Evolutionary conservation across 2,113 vertebrate genomes (phyloP), one percentile per base, ranked within the genome.

Genomic region (Mirza zaza): DNA sequence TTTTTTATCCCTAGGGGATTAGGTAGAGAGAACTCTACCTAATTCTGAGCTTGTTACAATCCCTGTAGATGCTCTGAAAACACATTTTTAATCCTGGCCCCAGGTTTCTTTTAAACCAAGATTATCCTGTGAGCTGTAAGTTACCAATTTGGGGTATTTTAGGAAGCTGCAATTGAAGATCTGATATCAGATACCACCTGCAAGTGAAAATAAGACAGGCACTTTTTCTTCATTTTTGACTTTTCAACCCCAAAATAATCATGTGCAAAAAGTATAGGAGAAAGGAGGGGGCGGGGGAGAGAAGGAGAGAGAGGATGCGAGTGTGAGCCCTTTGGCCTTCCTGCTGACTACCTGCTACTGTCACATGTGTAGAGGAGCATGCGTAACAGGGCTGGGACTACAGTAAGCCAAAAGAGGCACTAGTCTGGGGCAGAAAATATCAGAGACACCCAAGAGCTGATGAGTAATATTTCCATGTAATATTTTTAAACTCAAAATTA

Each of bases 81-180:
- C 81, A 59, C 13, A 75, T 86, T 86, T 91, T 57, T 32, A 82
- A 18, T 82, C 36, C 18, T 59, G 14, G 45, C 29, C 18, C 32
- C n/a, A 55, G 36, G 29, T 42, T 80, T 95, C 36, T 85, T 95
- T 57, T 84, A 90, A 82, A 73, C 80, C 73, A 29, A 80, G 55
- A 85, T 57, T 55, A 73, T 79, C 25, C 48, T 85, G 12, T 57
- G 55, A 83, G n/a, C 6, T 67, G 17, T 39, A 27, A 85, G 55
- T 92, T 89, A 59, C 55, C 8, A 79, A 85, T 85, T 85, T 65
- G n/a, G 45, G 17, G 11, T 92, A 95, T 95, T 80, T 85, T 88
- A 90, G 11, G 71, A 95, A 89, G 63, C 17, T 29, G 3, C 52
- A 67, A 90, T 32, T 80, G 34, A 75, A 90, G 36, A 89, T 67